phyloP scores from a whole-genome alignment of 2,888 invertebrate genomes.

The Ochropacha duplaris region DNA sequence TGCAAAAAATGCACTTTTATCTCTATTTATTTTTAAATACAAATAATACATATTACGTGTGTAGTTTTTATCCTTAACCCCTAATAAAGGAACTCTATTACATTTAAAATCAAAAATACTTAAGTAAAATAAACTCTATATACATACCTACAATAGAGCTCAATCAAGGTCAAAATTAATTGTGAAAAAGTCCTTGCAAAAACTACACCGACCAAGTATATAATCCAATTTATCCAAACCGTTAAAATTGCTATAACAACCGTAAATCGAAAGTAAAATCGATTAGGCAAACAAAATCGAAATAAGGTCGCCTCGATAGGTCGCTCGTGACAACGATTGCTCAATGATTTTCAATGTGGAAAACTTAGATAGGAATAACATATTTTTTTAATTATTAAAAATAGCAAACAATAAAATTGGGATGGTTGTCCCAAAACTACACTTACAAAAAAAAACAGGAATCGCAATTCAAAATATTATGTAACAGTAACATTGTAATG shows the following conservation, averaged over 20 bases:
- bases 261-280: slow-evolving; percentile 33
- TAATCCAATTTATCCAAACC: slow-evolving; percentile 5
- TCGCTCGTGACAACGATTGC: slow-evolving; percentile 12
- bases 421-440: no score
- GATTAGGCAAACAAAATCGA: slow-evolving; percentile 28
- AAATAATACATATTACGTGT: no score
- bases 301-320: slow-evolving; percentile 27
- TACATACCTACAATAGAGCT: no score
- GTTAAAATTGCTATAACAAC: slow-evolving; percentile 21
- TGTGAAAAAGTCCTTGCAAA: background rate
- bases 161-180: background rate
- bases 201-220: background rate
- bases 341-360: slow-evolving; percentile 15
- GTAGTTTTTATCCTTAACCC: no score
- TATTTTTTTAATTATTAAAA: background rate
- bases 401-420: background rate
- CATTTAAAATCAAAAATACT: background rate
- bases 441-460: no score
- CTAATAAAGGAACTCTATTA: no score
- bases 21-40: no score
- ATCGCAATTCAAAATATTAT: no score
- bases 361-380: slow-evolving; percentile 8
- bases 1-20: no score
- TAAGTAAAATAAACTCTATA: no score
- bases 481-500: no score